Evolutionary conservation across 2,888 invertebrate genomes (phyloP), one percentile per base, ranked within the genome.

Genomic region (Zhuqinia jingwanae): DNA sequence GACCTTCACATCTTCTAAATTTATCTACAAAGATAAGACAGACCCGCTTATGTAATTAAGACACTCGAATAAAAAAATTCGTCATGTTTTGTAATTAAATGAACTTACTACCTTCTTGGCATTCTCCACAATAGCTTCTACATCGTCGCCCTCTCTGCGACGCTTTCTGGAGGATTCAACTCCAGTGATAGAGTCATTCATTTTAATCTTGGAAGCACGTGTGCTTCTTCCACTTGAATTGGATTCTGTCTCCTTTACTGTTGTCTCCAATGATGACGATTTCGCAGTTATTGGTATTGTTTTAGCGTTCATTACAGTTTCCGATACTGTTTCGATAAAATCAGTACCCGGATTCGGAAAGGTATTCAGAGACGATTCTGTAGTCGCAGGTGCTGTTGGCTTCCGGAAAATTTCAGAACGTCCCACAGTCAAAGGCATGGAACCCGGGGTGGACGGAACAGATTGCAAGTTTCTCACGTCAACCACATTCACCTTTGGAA

Each of bases 381-480:
- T 36, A 6, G 20, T 1, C 10, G 15, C 42, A 0, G 56, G 81
- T 1, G 81, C 27, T 1, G 70, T 25, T 0, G 84, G 84, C 42
- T 68, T 45, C 6, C 47, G 22, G 27, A 77, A 77, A 5, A 47
- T 15, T 3, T 84, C 68, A 36, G 25, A 10, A n/a, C 2, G 42
- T 3, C 8, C 22, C 5, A 25, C 15, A 6, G 15, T 47, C 11
- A 17, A 20, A 6, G 15, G 27, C 11, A 17, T 13, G n/a, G 68
- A 85, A 20, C 47, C 73, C 17, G 68, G 58, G 0, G 73, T 75
- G 0, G 27, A 36, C 17, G 22, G 15, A 13, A 73, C 17, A 13
- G 78, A 80, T 30, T 85, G 85, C 15, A 85, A 73, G 10, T 85
- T 75, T 13, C 65, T 70, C 0, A 80, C 75, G 13, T 85, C 79